Base-by-base conservation (phyloP, 2,797 vertebrate genomes). In the Bovichtus variegatus region DNA sequence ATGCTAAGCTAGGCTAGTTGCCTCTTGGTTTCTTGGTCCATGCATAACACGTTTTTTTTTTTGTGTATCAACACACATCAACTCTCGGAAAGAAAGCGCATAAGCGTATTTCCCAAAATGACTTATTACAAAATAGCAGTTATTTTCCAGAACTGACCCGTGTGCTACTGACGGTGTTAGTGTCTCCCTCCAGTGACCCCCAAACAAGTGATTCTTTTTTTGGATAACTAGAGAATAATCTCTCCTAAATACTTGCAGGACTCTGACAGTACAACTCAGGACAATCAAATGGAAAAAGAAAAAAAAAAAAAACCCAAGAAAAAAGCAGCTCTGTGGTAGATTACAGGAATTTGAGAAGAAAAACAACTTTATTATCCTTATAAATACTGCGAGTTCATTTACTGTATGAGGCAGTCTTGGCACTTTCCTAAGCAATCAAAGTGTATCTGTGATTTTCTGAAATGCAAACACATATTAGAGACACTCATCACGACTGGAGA, bases 401-500 rank as follows among this genome's bases (percentile, higher is more conserved):
- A 71, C 36, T 55, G 55, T 58, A 59, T 40, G 47, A 75, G 61
- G 51, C 69, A 57, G 61, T 75, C 90, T 84, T 60, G 43, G 41
- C 65, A 73, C 55, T 70, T 70, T 76, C 25, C 66, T 40, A 44
- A 67, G 27, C 63, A 76, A 53, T 82, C 38, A 54, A 67, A 72
- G 46, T 46, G n/a, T 81, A 76, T 84, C 65, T 87, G 62, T 73
- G 73, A 85, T 78, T 86, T 76, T 74, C 71, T 72, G 68, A 74
- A 79, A 79, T 55, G 69, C 73, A 89, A 83, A 88, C 67, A 77
- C 76, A 81, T 80, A 81, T 73, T 63, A 51, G 67, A 80, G 73
- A 71, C 51, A 41, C 73, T 83, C 67, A 15, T 76, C 69, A 60
- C 66, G 60, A 73, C 78, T 63, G 75, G 61, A 81, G 54, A 74